A percentile compares a stretch with the other conserved stretches of the same genome.
Conservation (phyloP, 2,797 vertebrate genomes). For the Pipistrellus pygmaeus region DNA sequence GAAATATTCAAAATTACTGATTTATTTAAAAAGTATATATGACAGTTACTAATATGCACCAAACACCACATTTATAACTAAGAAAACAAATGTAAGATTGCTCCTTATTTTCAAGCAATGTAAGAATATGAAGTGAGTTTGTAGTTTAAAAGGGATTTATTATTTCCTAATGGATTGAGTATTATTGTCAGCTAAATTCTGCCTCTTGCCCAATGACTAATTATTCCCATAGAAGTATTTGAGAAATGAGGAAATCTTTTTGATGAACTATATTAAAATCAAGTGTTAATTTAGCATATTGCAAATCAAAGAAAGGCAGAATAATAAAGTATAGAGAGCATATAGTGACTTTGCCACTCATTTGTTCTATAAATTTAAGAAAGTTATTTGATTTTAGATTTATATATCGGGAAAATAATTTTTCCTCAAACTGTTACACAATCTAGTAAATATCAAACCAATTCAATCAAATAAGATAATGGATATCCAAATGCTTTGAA, state of each 20-base stretch:
- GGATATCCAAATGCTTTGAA: background rate
- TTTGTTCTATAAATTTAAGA: background rate
- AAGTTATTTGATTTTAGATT: constrained; percentile 60
- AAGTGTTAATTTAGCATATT: constrained; percentile 4
- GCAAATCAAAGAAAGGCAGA: background rate
- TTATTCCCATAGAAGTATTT: background rate
- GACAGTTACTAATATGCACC: background rate
- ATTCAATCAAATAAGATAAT: background rate
- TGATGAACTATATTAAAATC: background rate
- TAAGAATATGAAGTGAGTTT: background rate
- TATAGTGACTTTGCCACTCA: background rate
- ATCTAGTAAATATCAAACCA: background rate
- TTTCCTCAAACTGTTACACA: background rate
- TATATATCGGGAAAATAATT: background rate
- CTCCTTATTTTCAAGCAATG: background rate
- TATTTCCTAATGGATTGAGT: background rate
- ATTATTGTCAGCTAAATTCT: background rate
- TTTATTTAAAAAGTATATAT: background rate
- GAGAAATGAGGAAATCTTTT: background rate
- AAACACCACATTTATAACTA: background rate
- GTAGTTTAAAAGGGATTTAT: background rate
- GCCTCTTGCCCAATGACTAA: background rate
- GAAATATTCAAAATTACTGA: background rate
- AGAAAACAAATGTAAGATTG: background rate
- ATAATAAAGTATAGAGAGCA: background rate